phyloP scores from a whole-genome alignment of 2,797 vertebrate genomes.

The Phrynocephalus forsythii region DNA sequence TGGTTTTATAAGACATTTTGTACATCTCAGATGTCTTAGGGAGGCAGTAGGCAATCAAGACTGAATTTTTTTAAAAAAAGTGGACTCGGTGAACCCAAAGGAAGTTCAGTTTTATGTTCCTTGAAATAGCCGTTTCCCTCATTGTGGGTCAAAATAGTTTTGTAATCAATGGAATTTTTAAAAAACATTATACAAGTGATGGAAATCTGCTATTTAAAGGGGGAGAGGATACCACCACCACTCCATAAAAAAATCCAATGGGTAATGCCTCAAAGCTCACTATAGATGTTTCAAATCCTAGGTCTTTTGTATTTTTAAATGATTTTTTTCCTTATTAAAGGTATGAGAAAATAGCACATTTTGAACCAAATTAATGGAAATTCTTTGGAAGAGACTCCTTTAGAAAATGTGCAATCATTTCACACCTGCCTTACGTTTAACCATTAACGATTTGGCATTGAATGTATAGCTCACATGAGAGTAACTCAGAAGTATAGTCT shows the following conservation, averaged over 20 bases:
- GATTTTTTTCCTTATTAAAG: slow-evolving; percentile 35
- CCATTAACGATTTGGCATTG: slow-evolving; percentile 52
- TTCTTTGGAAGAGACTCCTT: slow-evolving; percentile 32
- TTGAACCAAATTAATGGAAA: slow-evolving; percentile 53
- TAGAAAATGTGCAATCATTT: slow-evolving; percentile 22
- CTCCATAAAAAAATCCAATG: background rate
- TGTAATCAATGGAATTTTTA: background rate
- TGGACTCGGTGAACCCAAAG: background rate
- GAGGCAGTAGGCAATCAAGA: background rate
- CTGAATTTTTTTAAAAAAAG: background rate
- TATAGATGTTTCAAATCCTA: background rate
- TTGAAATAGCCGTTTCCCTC: background rate
- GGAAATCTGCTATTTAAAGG: background rate
- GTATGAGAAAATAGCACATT: slow-evolving; percentile 28
- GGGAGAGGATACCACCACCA: too few species aligned
- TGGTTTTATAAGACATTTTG: slow-evolving; percentile 32
- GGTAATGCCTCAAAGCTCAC: background rate
- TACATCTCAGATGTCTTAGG: slow-evolving; percentile 14
- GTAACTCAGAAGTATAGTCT: slow-evolving; percentile 5
- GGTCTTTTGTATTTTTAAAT: slow-evolving; percentile 31
- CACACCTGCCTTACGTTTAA: slow-evolving; percentile 73
- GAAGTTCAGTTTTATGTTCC: background rate
- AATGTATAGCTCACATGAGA: slow-evolving; percentile 65
- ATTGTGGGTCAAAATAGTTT: background rate
- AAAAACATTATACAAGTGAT: background rate